Evolutionary conservation across 2,888 invertebrate species (phyloP).

Genomic region (Magallana nippona): DNA sequence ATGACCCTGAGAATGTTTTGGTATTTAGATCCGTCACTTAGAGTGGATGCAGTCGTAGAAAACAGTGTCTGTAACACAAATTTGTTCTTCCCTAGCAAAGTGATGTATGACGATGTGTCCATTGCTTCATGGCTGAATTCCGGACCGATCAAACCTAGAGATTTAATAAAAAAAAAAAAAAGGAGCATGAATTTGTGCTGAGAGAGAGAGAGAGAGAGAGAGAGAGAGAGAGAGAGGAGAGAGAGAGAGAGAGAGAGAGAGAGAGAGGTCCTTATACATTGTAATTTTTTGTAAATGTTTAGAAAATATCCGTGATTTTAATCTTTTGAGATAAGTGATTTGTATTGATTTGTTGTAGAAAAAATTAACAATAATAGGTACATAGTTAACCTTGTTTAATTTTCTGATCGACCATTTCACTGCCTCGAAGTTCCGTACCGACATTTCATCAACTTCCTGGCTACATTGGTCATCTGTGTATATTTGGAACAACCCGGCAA

Average conservation of each 20-base stretch:
- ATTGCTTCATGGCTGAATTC: slow-evolving; percentile 46
- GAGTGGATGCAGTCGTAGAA: slow-evolving; percentile 53
- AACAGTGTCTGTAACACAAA: slow-evolving; percentile 53
- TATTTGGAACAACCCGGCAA: slow-evolving; percentile 41
- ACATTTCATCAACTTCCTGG: not conserved
- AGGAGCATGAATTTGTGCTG: not conserved
- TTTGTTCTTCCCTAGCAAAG: slow-evolving; percentile 42
- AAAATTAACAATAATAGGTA: not conserved
- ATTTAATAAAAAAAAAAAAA: not conserved
- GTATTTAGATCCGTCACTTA: slow-evolving; percentile 49
- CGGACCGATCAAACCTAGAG: slow-evolving; percentile 34
- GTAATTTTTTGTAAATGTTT: not conserved
- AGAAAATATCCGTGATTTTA: not conserved
- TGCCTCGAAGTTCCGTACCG: slow-evolving; percentile 44
- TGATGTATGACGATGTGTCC: slow-evolving; percentile 38
- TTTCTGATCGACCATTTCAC: slow-evolving; percentile 41
- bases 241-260: too few relatives aligned
- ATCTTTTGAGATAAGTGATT: not conserved
- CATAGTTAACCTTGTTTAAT: slow-evolving; percentile 37
- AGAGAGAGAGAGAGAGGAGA: too few relatives aligned
- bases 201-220: too few relatives aligned
- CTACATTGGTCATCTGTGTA: slow-evolving; percentile 21
- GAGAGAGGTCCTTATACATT: too few relatives aligned
- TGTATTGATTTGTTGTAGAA: not conserved
- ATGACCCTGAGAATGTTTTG: slow-evolving; percentile 58